Base-by-base conservation (phyloP, 2,888 invertebrate genomes). In the Cheilosia scutellata region DNA sequence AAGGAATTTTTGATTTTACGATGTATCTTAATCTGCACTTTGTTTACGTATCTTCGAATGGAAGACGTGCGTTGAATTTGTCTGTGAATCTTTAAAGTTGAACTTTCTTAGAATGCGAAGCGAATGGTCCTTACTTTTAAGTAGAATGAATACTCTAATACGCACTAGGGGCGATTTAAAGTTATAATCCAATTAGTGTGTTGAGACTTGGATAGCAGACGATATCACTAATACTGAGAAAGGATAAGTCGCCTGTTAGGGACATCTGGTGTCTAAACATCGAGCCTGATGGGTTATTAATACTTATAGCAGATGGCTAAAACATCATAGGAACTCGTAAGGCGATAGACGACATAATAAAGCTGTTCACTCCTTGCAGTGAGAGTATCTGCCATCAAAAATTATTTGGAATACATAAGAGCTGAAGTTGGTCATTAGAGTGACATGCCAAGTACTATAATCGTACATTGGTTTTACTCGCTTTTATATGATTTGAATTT, bases 1-100 rank as follows among this genome's bases (percentile, higher is more conserved):
- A 27, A 42, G 47, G 20, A 77, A 70, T 77, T 77, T 77, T 70
- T 53, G 53, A 77, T 77, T 77, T 70, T 62, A 78, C 78, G 78
- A 70, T 78, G 78, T 71, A 78, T 78, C 78, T 78, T 78, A 70
- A 78, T 78, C 78, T 78, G 47, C 55, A 57, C 63, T 62, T 47
- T 40, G 65, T 40, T 66, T 47, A 20, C n/a, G 20, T 62, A 63
- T 62, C 57, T 70, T 3, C 37, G 63, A 71, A 78, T 63, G 40
- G 70, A 57, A 63, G 63, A 78, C 78, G 78, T 78, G 78, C 47
- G 70, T 71, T 29, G 78, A 78, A 78, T 78, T 71, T 55, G 9
- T 16, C n/a, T 16, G 27, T 2, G 44, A 33, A 51, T 70, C 44
- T 62, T 77, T 68, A 55, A 62, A 70, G 53, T 74, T 53, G 31